Conservation (phyloP, 2,888 invertebrate genomes). For the Leptura quadrifasciata region DNA sequence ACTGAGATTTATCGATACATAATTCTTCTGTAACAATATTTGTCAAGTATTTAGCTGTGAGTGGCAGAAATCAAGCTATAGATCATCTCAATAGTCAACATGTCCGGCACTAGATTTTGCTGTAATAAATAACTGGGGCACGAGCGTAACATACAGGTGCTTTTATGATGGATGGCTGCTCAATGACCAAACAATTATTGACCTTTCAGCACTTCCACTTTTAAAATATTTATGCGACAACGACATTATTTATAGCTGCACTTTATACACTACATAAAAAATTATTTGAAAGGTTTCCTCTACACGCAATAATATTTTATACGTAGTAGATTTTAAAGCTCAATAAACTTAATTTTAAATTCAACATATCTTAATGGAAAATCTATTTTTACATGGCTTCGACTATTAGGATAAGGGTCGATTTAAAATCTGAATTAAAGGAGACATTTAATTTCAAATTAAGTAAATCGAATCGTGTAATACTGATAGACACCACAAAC, state of each 20-base stretch:
- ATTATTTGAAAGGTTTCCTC: neutral
- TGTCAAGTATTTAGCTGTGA: constrained; percentile 71
- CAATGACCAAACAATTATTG: constrained; percentile 71
- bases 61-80: constrained; percentile 71
- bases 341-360: neutral
- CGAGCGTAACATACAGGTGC: constrained; percentile 69
- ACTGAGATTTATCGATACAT: constrained; percentile 73
- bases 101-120: constrained; percentile 69
- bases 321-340: neutral
- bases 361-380: too few relatives aligned
- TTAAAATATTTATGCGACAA: constrained; percentile 44
- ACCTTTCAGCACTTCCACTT: constrained; percentile 63
- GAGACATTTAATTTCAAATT: too few relatives aligned
- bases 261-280: neutral
- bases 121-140: constrained; percentile 69
- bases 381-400: too few relatives aligned
- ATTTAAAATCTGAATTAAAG: too few relatives aligned
- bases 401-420: too few relatives aligned
- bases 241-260: constrained; percentile 32
- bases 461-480: too few relatives aligned
- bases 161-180: constrained; percentile 71
- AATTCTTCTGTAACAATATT: constrained; percentile 73
- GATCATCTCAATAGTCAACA: constrained; percentile 72
- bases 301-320: neutral
- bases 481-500: too few relatives aligned